Base-by-base conservation (phyloP, 2,888 invertebrate species). In the Altica lythri region DNA sequence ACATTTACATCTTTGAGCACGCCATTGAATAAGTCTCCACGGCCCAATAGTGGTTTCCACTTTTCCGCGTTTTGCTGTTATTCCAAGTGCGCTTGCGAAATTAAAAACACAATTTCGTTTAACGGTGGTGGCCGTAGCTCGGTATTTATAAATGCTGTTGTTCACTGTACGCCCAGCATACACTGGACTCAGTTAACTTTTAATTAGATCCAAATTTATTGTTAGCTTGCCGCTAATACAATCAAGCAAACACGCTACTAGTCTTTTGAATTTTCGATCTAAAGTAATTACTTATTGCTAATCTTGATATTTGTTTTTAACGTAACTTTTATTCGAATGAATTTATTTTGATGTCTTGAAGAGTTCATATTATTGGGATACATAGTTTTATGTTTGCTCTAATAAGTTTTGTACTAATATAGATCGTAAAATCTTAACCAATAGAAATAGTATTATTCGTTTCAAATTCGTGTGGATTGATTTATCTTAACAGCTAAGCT, bases 191-290 rank as follows among this genome's bases (percentile, higher is more conserved):
- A 50, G 49, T 57, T 55, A 60, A 57, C 57, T 60, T 60, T 60
- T 60, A 60, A 60, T 60, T 60, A 57, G 53, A 60, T 60, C 48
- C 47, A 42, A 53, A 60, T 60, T 60, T 55, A 57, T 59, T 42
- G 58, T 45, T 50, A 32, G 45, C 55, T 27, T 29, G 22, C 40
- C 52, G 53, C 49, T 48, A 53, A 49, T 53, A 45, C 45, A 49
- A 53, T 58, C 58, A 49, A 32, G 46, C 29, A 47, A 49, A 55
- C 53, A 35, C 44, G 37, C 35, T 43, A 37, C 32, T n/a, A n/a
- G n/a, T 45, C 25, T 27, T 46, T 46, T 17, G 46, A 46, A 46
- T 27, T 25, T 10, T 25, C 25, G 9, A 25, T 14, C 27, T 5
- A 42, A n/a, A n/a, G n/a, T n/a, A n/a, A n/a, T n/a, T n/a, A n/a